Evolutionary conservation across 2,888 invertebrate genomes (phyloP).

Genomic region (Aplocera efformata): DNA sequence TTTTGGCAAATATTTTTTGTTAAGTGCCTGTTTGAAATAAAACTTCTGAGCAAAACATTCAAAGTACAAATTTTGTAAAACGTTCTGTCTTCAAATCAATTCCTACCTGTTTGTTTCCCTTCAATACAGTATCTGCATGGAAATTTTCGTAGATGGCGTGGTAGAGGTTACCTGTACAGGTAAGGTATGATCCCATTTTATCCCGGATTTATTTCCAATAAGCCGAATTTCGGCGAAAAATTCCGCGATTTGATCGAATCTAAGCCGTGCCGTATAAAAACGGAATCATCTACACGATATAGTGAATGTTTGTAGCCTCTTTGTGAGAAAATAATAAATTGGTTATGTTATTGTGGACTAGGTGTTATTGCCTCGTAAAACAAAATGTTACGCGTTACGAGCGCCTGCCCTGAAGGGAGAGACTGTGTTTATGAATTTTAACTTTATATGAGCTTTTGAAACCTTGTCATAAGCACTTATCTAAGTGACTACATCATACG

Average conservation of each 20-base stretch:
- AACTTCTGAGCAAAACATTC: no score
- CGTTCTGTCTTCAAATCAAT: constrained; percentile 8
- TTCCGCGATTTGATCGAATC: constrained; percentile 55
- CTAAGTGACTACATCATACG: constrained; percentile 1
- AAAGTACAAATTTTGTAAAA: constrained; percentile 4
- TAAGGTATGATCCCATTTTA: constrained; percentile 62
- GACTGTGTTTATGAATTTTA: constrained; percentile 38
- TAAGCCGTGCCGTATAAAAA: constrained; percentile 38
- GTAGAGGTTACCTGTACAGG: constrained; percentile 40
- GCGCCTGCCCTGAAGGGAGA: constrained; percentile 31
- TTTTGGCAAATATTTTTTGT: no score
- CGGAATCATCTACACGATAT: constrained; percentile 37
- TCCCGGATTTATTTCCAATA: constrained; percentile 69
- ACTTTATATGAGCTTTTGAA: constrained; percentile 36
- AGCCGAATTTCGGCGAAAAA: constrained; percentile 55
- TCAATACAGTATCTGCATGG: constrained; percentile 15
- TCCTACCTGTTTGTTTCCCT: constrained; percentile 9
- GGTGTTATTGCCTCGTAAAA: constrained; percentile 44
- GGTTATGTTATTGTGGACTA: constrained; percentile 39
- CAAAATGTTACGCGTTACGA: constrained; percentile 41
- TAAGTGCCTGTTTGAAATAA: no score
- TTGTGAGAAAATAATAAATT: constrained; percentile 47
- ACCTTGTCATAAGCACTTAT: constrained; percentile 23
- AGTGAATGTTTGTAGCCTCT: constrained; percentile 42
- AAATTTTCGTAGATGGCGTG: constrained; percentile 14